phyloP scores from a whole-genome alignment of 2,888 invertebrate species.

The Tachystola acroxantha region DNA sequence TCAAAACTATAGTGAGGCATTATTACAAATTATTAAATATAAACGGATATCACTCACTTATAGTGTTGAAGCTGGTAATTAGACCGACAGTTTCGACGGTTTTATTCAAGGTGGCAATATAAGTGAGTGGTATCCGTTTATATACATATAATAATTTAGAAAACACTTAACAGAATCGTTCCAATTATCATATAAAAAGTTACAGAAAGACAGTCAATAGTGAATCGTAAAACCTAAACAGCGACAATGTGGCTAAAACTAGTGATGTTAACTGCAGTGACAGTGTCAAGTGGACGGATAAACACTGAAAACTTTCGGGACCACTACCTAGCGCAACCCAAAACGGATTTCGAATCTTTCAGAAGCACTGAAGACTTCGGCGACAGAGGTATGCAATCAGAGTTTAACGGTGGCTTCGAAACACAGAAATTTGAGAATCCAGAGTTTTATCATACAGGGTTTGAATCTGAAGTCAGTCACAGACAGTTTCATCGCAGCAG shows the following conservation, averaged over 20 bases:
- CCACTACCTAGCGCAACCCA: background rate
- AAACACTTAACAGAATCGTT: too few relatives aligned
- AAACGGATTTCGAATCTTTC: slow-evolving; percentile 1
- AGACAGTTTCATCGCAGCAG: background rate
- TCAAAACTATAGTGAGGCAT: too few relatives aligned
- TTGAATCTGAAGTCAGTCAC: background rate
- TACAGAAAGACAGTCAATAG: too few relatives aligned
- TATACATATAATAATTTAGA: too few relatives aligned
- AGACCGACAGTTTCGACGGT: too few relatives aligned
- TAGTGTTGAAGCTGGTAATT: too few relatives aligned
- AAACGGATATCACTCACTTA: too few relatives aligned
- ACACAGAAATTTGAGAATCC: background rate
- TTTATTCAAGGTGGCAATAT: too few relatives aligned
- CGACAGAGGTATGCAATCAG: background rate
- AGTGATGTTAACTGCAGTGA: background rate
- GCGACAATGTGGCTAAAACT: background rate
- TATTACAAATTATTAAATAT: too few relatives aligned
- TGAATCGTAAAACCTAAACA: background rate
- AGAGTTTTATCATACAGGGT: background rate
- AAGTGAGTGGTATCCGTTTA: too few relatives aligned
- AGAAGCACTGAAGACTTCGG: background rate
- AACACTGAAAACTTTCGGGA: background rate
- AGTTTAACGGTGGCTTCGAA: background rate
- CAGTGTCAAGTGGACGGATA: slow-evolving; percentile 2
- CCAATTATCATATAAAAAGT: too few relatives aligned